Conservation (phyloP, 2,113 vertebrate genomes). For the Nettapus auritus region DNA sequence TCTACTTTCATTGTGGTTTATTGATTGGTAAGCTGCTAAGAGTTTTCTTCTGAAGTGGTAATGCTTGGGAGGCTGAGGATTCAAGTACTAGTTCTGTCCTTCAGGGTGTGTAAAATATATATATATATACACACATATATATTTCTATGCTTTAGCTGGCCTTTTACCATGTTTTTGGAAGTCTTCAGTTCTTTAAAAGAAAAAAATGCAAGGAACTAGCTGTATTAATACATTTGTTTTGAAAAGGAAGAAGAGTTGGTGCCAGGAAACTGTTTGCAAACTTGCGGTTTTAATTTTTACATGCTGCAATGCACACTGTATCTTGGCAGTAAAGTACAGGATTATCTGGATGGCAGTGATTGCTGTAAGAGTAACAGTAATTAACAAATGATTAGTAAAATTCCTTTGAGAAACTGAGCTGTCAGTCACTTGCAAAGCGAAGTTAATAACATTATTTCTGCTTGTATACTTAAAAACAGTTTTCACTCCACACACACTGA, state of each 20-base stretch:
- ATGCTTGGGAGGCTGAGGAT: not conserved
- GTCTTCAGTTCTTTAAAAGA: not conserved
- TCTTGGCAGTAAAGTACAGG: not conserved
- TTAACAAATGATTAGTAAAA: not conserved
- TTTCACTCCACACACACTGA: not conserved
- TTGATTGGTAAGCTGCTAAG: not conserved
- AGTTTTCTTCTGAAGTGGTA: not conserved
- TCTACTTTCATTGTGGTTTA: not conserved
- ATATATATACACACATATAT: too few relatives aligned
- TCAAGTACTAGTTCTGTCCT: not conserved
- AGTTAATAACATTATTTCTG: not conserved
- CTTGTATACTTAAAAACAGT: not conserved
- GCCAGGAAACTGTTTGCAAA: not conserved
- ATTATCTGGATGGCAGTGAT: not conserved
- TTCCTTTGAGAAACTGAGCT: not conserved
- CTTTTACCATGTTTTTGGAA: not conserved
- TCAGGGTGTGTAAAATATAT: too few relatives aligned
- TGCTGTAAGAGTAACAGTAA: not conserved
- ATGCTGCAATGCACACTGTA: not conserved
- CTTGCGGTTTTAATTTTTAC: not conserved
- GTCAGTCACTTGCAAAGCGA: not conserved
- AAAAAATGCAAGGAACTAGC: not conserved
- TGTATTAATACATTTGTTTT: not conserved
- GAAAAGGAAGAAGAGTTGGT: not conserved
- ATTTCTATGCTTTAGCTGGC: not conserved